Base-by-base conservation (phyloP, 2,888 invertebrate genomes). In the Athetis lepigone region DNA sequence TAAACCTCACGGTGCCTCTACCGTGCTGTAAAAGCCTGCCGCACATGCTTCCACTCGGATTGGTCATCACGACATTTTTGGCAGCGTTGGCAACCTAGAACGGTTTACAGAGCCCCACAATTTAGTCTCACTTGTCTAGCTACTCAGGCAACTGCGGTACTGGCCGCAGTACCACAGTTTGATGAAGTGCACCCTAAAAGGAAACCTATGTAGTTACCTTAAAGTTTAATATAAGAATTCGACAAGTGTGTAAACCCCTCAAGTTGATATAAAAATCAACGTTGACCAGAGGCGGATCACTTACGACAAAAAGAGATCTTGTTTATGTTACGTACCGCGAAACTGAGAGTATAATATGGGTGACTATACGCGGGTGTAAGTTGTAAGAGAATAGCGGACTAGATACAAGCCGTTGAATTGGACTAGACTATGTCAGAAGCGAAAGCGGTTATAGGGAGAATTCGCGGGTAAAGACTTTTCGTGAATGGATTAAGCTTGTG, bases 251-350 rank as follows among this genome's bases (percentile, higher is more conserved):
- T 63, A 85, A 2, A 27, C 57, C 21, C 58, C 86, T 79, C 73
- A 85, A 87, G 45, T 19, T 76, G 88, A 90, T 90, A 91, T 93
- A 93, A 94, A 94, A 94, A 92, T 86, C 91, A 93, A 94, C 92
- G 95, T 92, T 94, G 94, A 94, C 95, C 95, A 94, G 94, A 94
- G 84, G 90, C 93, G 85, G 90, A 94, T 93, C 92, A 93, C 95
- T 94, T 93, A 94, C 92, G 94, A 94, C 94, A 94, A 94, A 94
- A 94, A 92, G 93, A 94, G 93, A 89, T 84, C 89, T 83, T 94
- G 94, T 94, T 94, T 94, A 94, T 85, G 80, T 87, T 90, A 85
- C 85, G 88, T 81, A 86, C 92, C 90, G 92, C 93, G 91, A 92
- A 93, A 92, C 92, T 84, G 88, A 88, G 89, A 88, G 89, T 90